Evolutionary conservation across 2,888 invertebrate genomes (phyloP).

Genomic region (Buathra laborator): DNA sequence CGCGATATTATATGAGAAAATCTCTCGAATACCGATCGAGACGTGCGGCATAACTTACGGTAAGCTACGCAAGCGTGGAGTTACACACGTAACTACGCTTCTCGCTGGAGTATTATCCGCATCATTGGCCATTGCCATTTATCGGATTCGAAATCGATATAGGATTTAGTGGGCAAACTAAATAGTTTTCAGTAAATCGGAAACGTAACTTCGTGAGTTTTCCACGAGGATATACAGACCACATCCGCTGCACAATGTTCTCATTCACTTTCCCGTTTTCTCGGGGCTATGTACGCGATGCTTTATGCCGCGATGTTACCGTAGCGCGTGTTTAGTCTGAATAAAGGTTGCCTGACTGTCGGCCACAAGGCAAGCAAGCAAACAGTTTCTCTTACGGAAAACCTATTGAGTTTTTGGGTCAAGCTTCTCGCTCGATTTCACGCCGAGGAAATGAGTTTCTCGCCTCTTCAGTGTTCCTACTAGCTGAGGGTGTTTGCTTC

Average conservation of each 20-base stretch:
- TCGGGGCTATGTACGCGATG: not conserved
- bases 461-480: constrained; percentile 68
- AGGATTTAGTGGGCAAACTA: not conserved
- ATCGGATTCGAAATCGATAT: too few relatives aligned
- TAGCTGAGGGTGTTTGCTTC: constrained; percentile 64
- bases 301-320: not conserved
- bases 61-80: not conserved
- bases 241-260: not conserved
- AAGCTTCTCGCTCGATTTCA: constrained; percentile 76
- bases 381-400: constrained; percentile 71
- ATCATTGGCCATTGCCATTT: too few relatives aligned
- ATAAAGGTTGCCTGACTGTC: constrained; percentile 36
- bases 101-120: not conserved
- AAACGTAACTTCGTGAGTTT: not conserved
- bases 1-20: constrained; percentile 3
- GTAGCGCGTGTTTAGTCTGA: constrained; percentile 48
- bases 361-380: constrained; percentile 48
- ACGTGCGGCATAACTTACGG: not conserved
- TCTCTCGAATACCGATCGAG: not conserved
- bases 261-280: not conserved
- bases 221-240: not conserved
- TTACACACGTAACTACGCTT: not conserved
- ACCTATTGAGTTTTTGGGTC: constrained; percentile 78
- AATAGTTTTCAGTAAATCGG: not conserved
- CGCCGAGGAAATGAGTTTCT: constrained; percentile 80